Percentiles rank a stretch among this genome's conserved stretches.
phyloP scores from a whole-genome alignment of 1,140 invertebrate species.

The Panulirus ornatus region DNA sequence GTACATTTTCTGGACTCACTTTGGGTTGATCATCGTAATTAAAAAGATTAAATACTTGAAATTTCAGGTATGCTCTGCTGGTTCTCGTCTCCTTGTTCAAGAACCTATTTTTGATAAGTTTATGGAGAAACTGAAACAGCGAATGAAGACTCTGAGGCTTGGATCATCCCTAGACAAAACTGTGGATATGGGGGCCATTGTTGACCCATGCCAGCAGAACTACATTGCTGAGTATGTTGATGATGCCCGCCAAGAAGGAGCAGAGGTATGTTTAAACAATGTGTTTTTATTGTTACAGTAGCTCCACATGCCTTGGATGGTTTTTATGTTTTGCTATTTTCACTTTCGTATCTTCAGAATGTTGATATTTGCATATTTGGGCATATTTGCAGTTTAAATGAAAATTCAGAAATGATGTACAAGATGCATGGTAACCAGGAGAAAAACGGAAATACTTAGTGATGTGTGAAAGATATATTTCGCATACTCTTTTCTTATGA shows the following conservation, averaged over 20 bases:
- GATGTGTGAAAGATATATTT: no score
- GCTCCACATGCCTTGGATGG: not conserved
- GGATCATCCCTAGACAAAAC: conserved; percentile 80
- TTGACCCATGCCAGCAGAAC: conserved; percentile 77
- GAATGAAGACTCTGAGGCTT: conserved; percentile 78
- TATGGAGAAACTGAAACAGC: conserved; percentile 79
- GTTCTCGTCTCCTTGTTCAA: conserved; percentile 81
- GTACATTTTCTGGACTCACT: no score
- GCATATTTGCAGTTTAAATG: not conserved
- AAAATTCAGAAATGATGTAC: no score
- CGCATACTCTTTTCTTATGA: no score
- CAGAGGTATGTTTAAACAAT: conserved; percentile 77
- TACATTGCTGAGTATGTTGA: conserved; percentile 78
- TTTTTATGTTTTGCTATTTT: not conserved
- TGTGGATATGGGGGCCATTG: conserved; percentile 79
- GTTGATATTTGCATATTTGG: not conserved
- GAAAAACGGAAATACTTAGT: no score
- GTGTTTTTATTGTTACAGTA: not conserved
- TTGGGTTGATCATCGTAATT: no score
- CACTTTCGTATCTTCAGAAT: not conserved
- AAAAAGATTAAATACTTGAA: no score
- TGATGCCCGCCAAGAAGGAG: conserved; percentile 78
- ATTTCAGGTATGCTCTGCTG: conserved; percentile 80
- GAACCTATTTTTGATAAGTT: conserved; percentile 80
- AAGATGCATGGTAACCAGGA: no score